Base-by-base conservation (phyloP, 2,113 vertebrate genomes). In the Syrmaticus mikado region DNA sequence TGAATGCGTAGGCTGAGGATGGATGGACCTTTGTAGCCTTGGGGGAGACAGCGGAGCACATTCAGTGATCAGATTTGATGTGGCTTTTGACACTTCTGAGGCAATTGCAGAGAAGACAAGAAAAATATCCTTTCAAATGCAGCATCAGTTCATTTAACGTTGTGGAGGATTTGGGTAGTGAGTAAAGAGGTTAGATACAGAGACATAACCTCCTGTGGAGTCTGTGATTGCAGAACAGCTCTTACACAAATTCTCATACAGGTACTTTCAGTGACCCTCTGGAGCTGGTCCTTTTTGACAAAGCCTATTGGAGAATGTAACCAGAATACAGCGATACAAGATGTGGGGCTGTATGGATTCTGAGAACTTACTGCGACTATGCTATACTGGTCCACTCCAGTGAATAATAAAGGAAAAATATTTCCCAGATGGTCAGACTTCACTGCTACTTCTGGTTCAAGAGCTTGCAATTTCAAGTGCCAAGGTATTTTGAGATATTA, bases 181-280 rank as follows among this genome's bases (percentile, higher is more conserved):
- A 89, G 89, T 92, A 92, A 94, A 95, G 84, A 95, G 93, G 93
- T 95, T 94, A 93, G 91, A 81, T 68, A 43, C 73, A 91, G 81
- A 77, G 70, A 84, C 81, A 78, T 46, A 92, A 50, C 74, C 89
- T 92, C 89, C 94, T 81, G 87, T 78, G 89, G 95, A 90, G 94
- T 52, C 36, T 93, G 87, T 93, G 94, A 94, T 96, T 94, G 74
- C 84, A 67, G 70, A 89, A 81, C 36, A 81, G 41, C 74, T 92
- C 55, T 43, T 43, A 43, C 3, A 72, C 62, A 90, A 90, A 48
- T 82, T 68, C 43, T 93, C 62, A 68, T 58, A 75, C 34, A 76
- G 40, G 66, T 64, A 81, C 77, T 90, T 95, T 78, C 43, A 61
- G 52, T 0, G 0, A 64, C 80, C 65, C 81, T 92, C 57, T 75